Evolutionary conservation across 2,888 invertebrate species (phyloP), one percentile per base, ranked within the genome.

Genomic region (Stegana nigrithorax): DNA sequence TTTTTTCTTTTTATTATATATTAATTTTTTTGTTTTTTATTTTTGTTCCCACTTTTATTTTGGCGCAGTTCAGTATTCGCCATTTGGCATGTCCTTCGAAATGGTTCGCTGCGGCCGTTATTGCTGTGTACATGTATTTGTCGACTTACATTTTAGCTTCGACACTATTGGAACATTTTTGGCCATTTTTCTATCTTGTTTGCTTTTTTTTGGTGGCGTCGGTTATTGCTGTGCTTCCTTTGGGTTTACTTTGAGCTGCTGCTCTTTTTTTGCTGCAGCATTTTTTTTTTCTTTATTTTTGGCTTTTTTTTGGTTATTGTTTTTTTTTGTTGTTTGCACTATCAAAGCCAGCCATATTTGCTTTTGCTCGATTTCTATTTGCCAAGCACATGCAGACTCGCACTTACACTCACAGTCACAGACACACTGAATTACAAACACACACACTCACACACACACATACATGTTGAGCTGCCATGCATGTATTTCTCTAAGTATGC

Each of bases 321-420:
- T 47, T 23, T 56, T 55, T n/a, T 36, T 51, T 27, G 51, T 55
- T 51, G 42, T 59, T 63, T 36, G 57, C 60, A 57, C 60, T 60
- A 47, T 42, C 57, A 76, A 77, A 75, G 80, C 75, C 75, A 73
- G 66, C 79, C 70, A 72, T 80, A 73, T 73, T 73, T 76, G 79
- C 80, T 78, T n/a, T 68, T 79, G 68, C 81, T 73, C 80, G 78
- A 81, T 78, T 81, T 78, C 74, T 80, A 81, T 79, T 79, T 81
- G 81, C 69, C 64, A 36, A 64, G 50, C 60, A 4, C 32, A 71
- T 65, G 66, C 36, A 36, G 5, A 36, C 10, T 36, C 10, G 10
- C 39, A 14, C 51, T 14, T 2, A 39, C 39, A 39, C 39, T 14
- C 10, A 39, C 14, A 39, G 14, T n/a, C 17, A 12, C 39, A n/a